These are phyloP conservation scores for Muschampia plurimacula DNA, from an alignment of 2,888 invertebrate species.

Conservation along the genomic window DNA sequence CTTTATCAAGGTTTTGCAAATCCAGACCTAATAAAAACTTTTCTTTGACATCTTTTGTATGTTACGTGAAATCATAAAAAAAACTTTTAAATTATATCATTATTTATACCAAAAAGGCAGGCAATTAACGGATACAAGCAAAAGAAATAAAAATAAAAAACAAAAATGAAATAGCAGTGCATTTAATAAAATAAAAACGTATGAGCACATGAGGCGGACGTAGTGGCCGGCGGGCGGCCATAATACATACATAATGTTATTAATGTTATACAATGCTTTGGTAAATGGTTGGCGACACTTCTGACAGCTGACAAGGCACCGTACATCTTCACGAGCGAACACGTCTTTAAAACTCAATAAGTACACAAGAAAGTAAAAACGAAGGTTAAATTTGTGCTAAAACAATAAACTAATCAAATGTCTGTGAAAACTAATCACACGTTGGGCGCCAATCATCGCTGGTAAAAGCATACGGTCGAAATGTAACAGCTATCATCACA, in stretches of 20 bases:
- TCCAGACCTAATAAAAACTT: no score
- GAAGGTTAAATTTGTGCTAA: not conserved
- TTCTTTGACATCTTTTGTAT: no score
- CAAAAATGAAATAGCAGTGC: conserved; percentile 73
- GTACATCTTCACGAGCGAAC: not conserved
- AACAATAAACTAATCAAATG: not conserved
- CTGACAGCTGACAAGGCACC: not conserved
- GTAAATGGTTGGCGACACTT: conserved; percentile 46
- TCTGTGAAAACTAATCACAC: not conserved
- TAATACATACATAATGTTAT: conserved; percentile 16
- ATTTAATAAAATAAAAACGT: conserved; percentile 76
- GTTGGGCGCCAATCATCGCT: not conserved
- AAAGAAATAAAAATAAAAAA: conserved; percentile 52
- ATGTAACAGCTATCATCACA: not conserved
- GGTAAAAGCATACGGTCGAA: not conserved
- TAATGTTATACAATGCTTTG: conserved; percentile 46
- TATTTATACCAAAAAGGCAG: no score
- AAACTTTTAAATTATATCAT: no score
- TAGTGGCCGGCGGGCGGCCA: conserved; percentile 46
- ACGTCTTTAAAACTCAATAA: not conserved
- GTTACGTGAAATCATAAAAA: no score
- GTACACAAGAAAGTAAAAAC: not conserved
- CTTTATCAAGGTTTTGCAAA: no score
- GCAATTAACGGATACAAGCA: conserved; percentile 16
- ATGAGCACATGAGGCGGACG: conserved; percentile 70